These are phyloP conservation scores for Brachyptera risi DNA, from an alignment of 2,888 invertebrate genomes.

Conservation along the genomic window DNA sequence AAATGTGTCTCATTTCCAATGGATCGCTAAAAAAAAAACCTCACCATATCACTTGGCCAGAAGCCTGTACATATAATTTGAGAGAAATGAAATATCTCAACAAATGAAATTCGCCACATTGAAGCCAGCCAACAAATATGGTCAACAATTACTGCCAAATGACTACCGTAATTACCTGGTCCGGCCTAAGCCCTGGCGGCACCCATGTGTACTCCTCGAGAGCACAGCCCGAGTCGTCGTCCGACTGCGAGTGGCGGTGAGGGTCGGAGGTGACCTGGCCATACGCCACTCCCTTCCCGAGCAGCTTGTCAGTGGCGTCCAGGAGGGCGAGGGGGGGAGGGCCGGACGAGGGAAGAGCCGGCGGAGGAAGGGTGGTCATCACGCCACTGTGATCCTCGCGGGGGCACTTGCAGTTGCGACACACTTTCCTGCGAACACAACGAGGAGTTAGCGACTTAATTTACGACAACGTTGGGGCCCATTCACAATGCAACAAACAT, in stretches of 20 bases:
- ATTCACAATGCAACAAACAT: not conserved
- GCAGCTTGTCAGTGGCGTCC: conserved; percentile 54
- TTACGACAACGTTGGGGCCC: not conserved
- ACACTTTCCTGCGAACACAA: conserved; percentile 67
- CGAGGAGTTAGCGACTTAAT: conserved; percentile 28
- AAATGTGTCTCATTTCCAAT: too few relatives aligned
- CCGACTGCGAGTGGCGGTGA: conserved; percentile 85
- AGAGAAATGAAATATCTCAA: too few relatives aligned
- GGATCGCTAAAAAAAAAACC: too few relatives aligned
- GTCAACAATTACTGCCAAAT: too few relatives aligned
- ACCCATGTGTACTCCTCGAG: conserved; percentile 98
- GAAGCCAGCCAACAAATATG: too few relatives aligned
- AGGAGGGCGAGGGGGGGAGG: conserved; percentile 43
- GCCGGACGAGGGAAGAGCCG: conserved; percentile 42
- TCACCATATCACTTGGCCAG: too few relatives aligned
- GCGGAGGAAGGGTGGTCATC: conserved; percentile 46
- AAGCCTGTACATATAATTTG: too few relatives aligned
- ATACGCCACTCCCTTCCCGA: conserved; percentile 56
- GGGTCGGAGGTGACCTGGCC: conserved; percentile 54
- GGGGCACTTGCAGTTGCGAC: conserved; percentile 74
- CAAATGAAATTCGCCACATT: too few relatives aligned
- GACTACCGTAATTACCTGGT: conserved; percentile 90
- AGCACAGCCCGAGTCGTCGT: conserved; percentile 97
- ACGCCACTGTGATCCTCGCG: conserved; percentile 50
- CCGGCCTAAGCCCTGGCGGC: conserved; percentile 91